These are phyloP conservation scores for Augiades crinisus DNA, from an alignment of 2,888 invertebrate species.

Conservation along the genomic window DNA sequence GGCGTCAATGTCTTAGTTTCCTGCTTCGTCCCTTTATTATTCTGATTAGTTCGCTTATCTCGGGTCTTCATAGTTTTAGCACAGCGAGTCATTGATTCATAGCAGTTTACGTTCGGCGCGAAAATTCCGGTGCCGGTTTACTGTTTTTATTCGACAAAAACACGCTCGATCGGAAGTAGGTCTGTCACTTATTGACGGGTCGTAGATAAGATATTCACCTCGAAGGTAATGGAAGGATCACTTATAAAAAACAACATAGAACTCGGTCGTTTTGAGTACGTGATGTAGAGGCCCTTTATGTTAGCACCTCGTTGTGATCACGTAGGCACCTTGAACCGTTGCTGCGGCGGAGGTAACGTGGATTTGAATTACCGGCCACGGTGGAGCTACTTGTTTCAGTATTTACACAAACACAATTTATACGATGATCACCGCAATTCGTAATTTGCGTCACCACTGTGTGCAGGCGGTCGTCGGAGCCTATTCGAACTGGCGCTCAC, in stretches of 20 bases:
- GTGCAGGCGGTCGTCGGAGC: constrained; percentile 46
- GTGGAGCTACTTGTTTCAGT: constrained; percentile 43
- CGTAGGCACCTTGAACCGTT: constrained; percentile 62
- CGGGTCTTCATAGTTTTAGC: constrained; percentile 63
- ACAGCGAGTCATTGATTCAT: constrained; percentile 32
- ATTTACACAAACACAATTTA: constrained; percentile 46
- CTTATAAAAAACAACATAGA: constrained; percentile 62
- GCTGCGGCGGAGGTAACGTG: constrained; percentile 35
- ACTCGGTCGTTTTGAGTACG: constrained; percentile 54
- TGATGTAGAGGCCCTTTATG: constrained; percentile 61
- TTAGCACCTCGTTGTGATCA: constrained; percentile 61
- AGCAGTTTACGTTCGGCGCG: constrained; percentile 26
- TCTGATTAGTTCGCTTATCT: constrained; percentile 49
- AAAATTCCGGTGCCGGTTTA: constrained; percentile 34
- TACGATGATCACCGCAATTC: constrained; percentile 26
- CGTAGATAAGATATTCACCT: constrained; percentile 63
- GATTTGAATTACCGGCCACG: constrained; percentile 28
- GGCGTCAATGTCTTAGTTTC: constrained; percentile 42
- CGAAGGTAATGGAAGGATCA: constrained; percentile 54
- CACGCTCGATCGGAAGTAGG: constrained; percentile 47
- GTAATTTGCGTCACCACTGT: constrained; percentile 33
- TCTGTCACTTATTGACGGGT: constrained; percentile 40
- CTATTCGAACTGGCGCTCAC: constrained; percentile 51
- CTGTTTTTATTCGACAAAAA: constrained; percentile 35
- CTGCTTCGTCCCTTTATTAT: constrained; percentile 43